Conservation (phyloP, 1,140 invertebrate genomes). For the Odontomachus brunneus region DNA sequence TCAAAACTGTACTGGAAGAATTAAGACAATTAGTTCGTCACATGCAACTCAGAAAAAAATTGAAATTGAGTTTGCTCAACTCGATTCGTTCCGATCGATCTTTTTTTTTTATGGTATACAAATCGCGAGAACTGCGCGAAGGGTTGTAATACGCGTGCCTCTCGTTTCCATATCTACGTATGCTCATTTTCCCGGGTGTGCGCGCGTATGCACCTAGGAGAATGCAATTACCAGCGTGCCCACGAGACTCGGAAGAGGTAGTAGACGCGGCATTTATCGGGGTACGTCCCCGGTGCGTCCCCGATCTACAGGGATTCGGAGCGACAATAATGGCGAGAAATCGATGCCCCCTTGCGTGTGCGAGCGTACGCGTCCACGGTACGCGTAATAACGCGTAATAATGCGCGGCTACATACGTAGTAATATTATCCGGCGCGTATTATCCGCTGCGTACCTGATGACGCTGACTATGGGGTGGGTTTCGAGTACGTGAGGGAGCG, state of each 20-base stretch:
- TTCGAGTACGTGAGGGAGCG: slow-evolving; percentile 34
- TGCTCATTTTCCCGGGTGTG: slow-evolving; percentile 16
- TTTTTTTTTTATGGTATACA: no score
- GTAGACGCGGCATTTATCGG: slow-evolving; percentile 65
- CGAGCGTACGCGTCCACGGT: slow-evolving; percentile 54
- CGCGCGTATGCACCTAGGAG: slow-evolving; percentile 25
- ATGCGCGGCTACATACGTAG: slow-evolving; percentile 72
- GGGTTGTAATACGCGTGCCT: neutral
- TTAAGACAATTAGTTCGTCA: no score
- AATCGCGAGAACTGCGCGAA: neutral
- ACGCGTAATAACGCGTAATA: slow-evolving; percentile 75
- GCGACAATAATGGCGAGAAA: slow-evolving; percentile 74
- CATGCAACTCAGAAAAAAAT: no score
- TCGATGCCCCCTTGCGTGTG: slow-evolving; percentile 66
- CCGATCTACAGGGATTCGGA: slow-evolving; percentile 71
- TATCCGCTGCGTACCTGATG: slow-evolving; percentile 48
- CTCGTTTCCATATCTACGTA: neutral
- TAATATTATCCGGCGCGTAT: slow-evolving; percentile 74
- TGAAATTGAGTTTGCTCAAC: no score
- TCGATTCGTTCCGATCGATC: no score
- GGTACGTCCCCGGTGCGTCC: slow-evolving; percentile 6
- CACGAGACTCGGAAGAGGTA: slow-evolving; percentile 60
- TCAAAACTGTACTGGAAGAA: no score
- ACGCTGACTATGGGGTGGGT: slow-evolving; percentile 52
- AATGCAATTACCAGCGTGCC: slow-evolving; percentile 66